phyloP scores from a whole-genome alignment of 2,113 vertebrate species.

The Pangasianodon gigas region DNA sequence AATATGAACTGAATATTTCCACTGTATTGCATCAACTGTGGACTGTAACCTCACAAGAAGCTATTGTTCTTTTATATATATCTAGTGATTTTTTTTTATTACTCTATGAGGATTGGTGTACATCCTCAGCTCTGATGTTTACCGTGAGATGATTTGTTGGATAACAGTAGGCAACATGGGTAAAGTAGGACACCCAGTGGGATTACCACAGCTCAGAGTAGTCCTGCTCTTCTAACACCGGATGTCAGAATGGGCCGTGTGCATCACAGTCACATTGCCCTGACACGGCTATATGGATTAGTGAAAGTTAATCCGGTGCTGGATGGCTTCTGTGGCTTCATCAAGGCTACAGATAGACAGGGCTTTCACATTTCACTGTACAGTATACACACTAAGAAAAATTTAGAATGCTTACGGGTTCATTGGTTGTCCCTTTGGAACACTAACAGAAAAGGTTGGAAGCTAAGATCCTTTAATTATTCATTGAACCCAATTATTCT shows the following conservation, averaged over 20 bases:
- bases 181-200: conserved; percentile 42
- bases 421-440: neutral
- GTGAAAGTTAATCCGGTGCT: conserved; percentile 16
- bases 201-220: conserved; percentile 42
- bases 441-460: neutral
- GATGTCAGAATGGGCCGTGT: neutral
- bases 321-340: conserved; percentile 9
- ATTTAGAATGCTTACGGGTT: neutral
- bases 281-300: conserved; percentile 23
- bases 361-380: neutral
- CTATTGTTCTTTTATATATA: neutral
- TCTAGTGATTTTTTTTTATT: neutral
- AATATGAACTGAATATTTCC: neutral
- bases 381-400: neutral
- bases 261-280: neutral
- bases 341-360: neutral
- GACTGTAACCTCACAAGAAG: neutral
- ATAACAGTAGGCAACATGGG: conserved; percentile 24
- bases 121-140: neutral
- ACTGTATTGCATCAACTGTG: neutral
- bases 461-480: neutral
- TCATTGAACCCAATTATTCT: neutral
- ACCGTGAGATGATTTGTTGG: conserved; percentile 13
- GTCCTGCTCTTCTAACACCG: conserved; percentile 22
- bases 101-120: neutral